Evolutionary conservation across 2,888 invertebrate species (phyloP), one percentile per base, ranked within the genome.

Genomic region (Stenichneumon culpator): DNA sequence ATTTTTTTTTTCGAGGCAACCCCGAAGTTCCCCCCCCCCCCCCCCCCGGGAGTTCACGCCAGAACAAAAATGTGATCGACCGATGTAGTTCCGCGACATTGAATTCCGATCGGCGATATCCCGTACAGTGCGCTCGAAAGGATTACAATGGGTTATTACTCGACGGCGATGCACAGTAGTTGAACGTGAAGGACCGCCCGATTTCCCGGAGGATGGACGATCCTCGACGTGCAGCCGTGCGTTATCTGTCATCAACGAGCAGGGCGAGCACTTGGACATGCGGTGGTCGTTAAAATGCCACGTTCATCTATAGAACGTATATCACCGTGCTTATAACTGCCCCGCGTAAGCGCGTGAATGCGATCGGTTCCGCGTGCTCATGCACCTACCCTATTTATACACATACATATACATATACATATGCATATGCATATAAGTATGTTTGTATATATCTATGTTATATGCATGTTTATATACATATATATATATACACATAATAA

Each of bases 201-300:
- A 75, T 82, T 47, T 75, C 74, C 57, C 63, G 60, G 44, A 39
- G 57, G 70, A 75, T 75, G 75, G 79, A 79, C 67, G 85, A 79
- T 79, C 65, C 63, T 82, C 72, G 67, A 79, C 63, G 67, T 67
- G 60, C 47, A 32, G 32, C 77, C 68, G 54, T 22, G 74, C 67
- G 52, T 82, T 82, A 82, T 82, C 79, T 39, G 85, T 82, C 85
- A 85, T 75, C 82, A 70, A 82, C 28, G 63, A 85, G 75, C 60
- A 65, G 73, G 65, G 7, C 22, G 63, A 65, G 69, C 69, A 82
- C 73, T 84, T 75, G 75, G 75, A 82, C 79, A 79, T 67, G 74
- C 70, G 50, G 70, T 52, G 79, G 52, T 82, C 82, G 82, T 82
- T 84, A 82, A 75, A 84, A 82, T 75, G 67, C 60, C 75, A 44